Evolutionary conservation across 37 sponge, comb jelly and placozoan genomes (phyloP).

Genomic region (Mnemiopsis leidyi): DNA sequence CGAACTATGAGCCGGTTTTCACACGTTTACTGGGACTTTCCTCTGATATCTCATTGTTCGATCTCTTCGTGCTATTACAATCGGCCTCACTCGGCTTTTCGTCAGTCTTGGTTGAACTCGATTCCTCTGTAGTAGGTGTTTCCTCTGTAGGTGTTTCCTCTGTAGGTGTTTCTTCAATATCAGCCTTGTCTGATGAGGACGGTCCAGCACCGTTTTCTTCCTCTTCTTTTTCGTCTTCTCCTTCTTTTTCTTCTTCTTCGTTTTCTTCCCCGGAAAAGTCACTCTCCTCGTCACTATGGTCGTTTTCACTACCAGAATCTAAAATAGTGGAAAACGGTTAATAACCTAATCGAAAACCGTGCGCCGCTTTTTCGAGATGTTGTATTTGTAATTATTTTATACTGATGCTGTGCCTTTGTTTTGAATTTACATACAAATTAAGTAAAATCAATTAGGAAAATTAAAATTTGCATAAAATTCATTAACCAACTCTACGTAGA

Average conservation of each 20-base stretch:
- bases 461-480: neutral
- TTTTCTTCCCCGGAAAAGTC: neutral
- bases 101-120: neutral
- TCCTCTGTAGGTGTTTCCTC: neutral
- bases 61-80: neutral
- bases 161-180: neutral
- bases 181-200: neutral
- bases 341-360: too few relatives aligned
- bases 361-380: too few relatives aligned
- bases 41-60: neutral
- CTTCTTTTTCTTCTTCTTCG: neutral
- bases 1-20: neutral
- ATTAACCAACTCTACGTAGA: neutral
- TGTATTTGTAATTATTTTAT: too few relatives aligned
- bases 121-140: neutral
- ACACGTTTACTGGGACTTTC: neutral
- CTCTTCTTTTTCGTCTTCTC: neutral
- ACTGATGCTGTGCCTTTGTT: too few relatives aligned
- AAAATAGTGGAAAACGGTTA: neutral
- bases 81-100: neutral
- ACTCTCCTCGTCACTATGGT: neutral
- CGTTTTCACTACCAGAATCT: neutral
- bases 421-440: too few relatives aligned
- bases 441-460: too few relatives aligned
- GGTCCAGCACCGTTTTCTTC: neutral